Evolutionary conservation across 2,113 vertebrate genomes (phyloP), one percentile per base, ranked within the genome.

Genomic region (Hippocampus guttulatus): DNA sequence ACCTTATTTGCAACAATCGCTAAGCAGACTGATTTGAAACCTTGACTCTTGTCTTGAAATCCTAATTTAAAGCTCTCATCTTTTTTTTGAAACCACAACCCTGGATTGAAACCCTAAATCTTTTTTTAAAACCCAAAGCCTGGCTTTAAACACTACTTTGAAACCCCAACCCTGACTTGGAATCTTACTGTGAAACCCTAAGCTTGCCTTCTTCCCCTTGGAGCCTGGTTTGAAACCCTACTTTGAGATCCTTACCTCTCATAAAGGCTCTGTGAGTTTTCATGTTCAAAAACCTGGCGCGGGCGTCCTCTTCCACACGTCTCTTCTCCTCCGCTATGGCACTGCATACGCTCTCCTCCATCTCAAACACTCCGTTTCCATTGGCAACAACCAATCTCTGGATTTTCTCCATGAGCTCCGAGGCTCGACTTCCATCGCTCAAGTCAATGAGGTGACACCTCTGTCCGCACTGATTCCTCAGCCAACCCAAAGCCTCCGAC

Each of bases 351-450:
- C 40, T 30, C 23, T 45, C 80, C 33, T 80, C 33, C 82, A 89
- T 71, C 54, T 89, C 77, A 74, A 88, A 92, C 70, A 57, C 74
- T 8, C 9, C 0, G 71, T 79, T 72, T 75, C 70, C 79, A 57
- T 87, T 84, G 62, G 75, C 73, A 1, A 27, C 3, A 20, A 87
- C 81, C 0, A 89, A 69, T 49, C 62, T 43, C 61, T 80, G 81
- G 1, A 91, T 87, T 68, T 88, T 85, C 65, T 49, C 69, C 62
- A 91, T 74, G 57, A 92, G 81, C 75, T 74, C 63, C 5, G 30
- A 16, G 27, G 40, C 58, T 11, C 62, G 73, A 18, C 33, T 0
- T 4, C 21, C 64, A 14, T 70, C 60, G 0, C 60, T 69, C 6
- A 68, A 51, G 54, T 69, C 11, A 3, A 91, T 23, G 3, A 68